Evolutionary conservation across 2,113 vertebrate genomes (phyloP).

Genomic region (Numida meleagris): DNA sequence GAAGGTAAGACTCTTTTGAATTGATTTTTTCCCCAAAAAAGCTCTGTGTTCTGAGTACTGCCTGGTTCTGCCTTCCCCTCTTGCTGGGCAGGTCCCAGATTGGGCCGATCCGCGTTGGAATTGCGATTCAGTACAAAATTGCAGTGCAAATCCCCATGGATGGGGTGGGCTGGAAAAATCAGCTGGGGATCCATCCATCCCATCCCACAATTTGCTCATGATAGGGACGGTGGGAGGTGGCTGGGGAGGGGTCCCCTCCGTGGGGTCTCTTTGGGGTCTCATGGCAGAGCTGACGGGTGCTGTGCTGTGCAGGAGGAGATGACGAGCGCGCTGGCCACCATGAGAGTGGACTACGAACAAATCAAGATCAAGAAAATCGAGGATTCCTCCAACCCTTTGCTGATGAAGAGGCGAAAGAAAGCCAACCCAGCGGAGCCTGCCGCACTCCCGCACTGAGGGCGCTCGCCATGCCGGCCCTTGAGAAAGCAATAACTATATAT

Average conservation of each 20-base stretch:
- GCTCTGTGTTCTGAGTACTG: fast-evolving
- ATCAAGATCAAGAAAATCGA: conserved; percentile 98
- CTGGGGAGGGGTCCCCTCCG: not conserved
- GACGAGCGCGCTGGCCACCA: conserved; percentile 98
- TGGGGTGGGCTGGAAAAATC: fast-evolving
- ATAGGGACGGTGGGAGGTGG: not conserved
- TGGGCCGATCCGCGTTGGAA: fast-evolving
- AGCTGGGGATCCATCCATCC: fast-evolving
- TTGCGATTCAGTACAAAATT: not conserved
- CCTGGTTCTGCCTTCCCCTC: fast-evolving
- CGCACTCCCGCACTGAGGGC: conserved; percentile 77
- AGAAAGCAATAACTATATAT: conserved; percentile 87
- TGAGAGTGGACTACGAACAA: conserved; percentile 97
- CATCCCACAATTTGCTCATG: fast-evolving
- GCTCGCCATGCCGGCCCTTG: not conserved
- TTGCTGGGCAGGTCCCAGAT: not conserved
- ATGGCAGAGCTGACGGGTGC: not conserved
- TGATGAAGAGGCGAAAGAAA: conserved; percentile 95
- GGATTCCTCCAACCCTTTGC: conserved; percentile 94
- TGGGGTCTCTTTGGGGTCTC: not conserved
- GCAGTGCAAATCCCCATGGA: not conserved
- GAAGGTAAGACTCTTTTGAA: conserved; percentile 81
- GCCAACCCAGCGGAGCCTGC: conserved; percentile 74
- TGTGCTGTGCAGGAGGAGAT: conserved; percentile 90
- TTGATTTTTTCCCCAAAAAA: not conserved